phyloP scores from a whole-genome alignment of 1,140 invertebrate genomes.

The Anoplophora glabripennis region DNA sequence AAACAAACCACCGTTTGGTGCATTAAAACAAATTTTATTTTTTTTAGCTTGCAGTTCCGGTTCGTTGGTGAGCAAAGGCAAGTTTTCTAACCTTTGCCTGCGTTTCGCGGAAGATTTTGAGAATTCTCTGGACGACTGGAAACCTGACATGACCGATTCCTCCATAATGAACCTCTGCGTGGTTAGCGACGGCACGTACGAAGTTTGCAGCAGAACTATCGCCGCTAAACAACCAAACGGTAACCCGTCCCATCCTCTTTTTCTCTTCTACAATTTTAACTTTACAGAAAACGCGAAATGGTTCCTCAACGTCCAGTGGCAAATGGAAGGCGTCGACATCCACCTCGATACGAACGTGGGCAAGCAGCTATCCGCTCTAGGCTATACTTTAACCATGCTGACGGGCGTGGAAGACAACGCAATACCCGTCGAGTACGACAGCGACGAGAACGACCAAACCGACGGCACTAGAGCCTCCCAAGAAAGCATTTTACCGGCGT shows the following conservation, averaged over 20 bases:
- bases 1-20: neutral
- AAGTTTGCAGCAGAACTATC: conserved; percentile 90
- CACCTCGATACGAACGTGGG: conserved; percentile 95
- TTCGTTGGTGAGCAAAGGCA: conserved; percentile 72
- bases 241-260: conserved; percentile 32
- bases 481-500: conserved; percentile 76
- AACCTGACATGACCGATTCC: conserved; percentile 80
- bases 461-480: conserved; percentile 59
- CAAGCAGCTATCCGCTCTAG: conserved; percentile 89
- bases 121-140: conserved; percentile 95
- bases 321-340: conserved; percentile 98
- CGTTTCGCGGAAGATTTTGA: conserved; percentile 97
- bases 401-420: conserved; percentile 82
- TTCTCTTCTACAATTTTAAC: conserved; percentile 1
- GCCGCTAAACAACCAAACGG: conserved; percentile 71
- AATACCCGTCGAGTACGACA: conserved; percentile 68
- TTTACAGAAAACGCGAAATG: conserved; percentile 90
- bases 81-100: conserved; percentile 84
- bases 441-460: conserved; percentile 72
- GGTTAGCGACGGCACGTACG: conserved; percentile 97
- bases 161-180: conserved; percentile 92
- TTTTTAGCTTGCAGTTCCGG: conserved; percentile 72
- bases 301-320: conserved; percentile 96
- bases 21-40: neutral
- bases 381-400: conserved; percentile 91